A percentile compares a stretch with the other conserved stretches of the same genome.
Evolutionary conservation across 1,140 invertebrate genomes (phyloP).

Genomic region (Ceratitis capitata): DNA sequence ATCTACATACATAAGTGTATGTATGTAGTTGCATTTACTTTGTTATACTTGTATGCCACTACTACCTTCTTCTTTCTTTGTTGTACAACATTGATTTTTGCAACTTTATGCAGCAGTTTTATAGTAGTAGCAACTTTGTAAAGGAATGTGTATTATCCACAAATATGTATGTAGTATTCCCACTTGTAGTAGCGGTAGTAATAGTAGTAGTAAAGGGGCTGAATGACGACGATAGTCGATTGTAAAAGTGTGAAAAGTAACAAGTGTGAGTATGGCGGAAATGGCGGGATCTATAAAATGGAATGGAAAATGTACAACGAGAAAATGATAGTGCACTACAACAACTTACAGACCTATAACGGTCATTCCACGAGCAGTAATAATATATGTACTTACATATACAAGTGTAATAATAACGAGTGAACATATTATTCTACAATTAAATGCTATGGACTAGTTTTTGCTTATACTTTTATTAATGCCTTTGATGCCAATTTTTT

Average conservation of each 20-base stretch:
- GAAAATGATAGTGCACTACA: neutral
- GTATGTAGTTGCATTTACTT: neutral
- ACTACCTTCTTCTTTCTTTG: neutral
- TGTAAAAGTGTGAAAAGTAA: neutral
- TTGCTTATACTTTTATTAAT: too few species aligned
- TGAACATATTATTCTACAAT: too few species aligned
- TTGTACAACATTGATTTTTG: neutral
- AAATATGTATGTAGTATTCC: neutral
- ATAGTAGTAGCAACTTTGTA: too few species aligned
- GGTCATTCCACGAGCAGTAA: too few species aligned
- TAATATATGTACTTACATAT: too few species aligned
- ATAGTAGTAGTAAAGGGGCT: neutral
- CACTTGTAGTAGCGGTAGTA: neutral
- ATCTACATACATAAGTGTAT: neutral
- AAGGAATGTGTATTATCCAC: too few species aligned
- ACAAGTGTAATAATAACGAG: too few species aligned
- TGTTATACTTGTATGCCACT: neutral
- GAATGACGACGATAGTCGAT: neutral
- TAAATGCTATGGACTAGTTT: too few species aligned
- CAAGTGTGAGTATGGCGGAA: neutral
- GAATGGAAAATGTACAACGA: neutral
- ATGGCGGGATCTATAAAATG: neutral
- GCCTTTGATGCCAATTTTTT: too few species aligned
- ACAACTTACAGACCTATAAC: too few species aligned
- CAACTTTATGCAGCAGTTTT: neutral